Evolutionary conservation across 2,797 vertebrate genomes (phyloP).

Genomic region (Australoheros facetus): DNA sequence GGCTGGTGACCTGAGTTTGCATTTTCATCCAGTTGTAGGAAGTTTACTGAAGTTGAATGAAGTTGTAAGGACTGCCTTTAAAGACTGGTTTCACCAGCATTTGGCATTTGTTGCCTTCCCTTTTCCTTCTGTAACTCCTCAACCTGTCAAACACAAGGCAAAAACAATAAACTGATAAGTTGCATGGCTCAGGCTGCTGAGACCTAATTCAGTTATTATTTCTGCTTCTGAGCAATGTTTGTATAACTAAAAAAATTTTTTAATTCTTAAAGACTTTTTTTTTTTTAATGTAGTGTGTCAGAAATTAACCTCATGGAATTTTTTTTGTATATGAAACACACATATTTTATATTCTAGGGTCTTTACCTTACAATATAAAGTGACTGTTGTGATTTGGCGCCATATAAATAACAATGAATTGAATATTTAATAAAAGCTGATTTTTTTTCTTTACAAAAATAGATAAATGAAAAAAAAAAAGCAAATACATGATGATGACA

Average conservation of each 20-base stretch:
- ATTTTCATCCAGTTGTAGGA: neutral
- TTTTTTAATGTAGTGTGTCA: too few relatives aligned
- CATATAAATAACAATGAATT: too few relatives aligned
- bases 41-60: neutral
- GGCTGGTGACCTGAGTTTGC: neutral
- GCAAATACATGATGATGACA: neutral
- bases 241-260: neutral
- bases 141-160: conserved; percentile 1
- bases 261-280: neutral
- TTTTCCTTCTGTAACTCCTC: neutral
- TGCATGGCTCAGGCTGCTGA: neutral
- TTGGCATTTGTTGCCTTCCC: conserved; percentile 8
- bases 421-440: neutral
- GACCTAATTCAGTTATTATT: conserved; percentile 16
- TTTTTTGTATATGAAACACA: too few relatives aligned
- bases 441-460: accelerated
- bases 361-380: too few relatives aligned
- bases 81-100: neutral
- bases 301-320: too few relatives aligned
- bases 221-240: neutral
- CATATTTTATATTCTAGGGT: too few relatives aligned
- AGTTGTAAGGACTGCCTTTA: neutral
- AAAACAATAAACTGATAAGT: neutral
- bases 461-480: neutral
- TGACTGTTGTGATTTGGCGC: too few relatives aligned